Percentiles rank a stretch among this genome's conserved stretches.
Conservation (phyloP, 37 sponge, comb jelly and placozoan genomes). For the Bolinopsis microptera region DNA sequence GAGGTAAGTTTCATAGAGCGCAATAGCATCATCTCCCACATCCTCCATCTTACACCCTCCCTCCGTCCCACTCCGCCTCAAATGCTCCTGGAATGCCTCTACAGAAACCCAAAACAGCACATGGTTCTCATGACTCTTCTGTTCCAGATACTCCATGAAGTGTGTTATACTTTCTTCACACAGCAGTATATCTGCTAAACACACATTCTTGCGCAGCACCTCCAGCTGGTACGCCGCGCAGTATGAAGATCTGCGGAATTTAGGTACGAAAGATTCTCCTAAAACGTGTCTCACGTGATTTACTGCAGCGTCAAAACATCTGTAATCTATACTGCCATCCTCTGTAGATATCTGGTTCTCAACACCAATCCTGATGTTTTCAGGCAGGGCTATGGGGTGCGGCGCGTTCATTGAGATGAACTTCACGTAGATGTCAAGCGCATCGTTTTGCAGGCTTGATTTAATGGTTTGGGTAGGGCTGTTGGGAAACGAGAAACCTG, state of each 20-base stretch:
- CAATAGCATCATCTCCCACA: conserved; percentile 34
- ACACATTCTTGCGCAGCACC: not conserved
- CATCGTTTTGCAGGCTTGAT: conserved; percentile 7
- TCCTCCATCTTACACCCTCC: not conserved
- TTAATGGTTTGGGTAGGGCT: conserved; percentile 3
- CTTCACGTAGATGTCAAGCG: conserved; percentile 42
- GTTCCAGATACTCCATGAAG: conserved; percentile 51
- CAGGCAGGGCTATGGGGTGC: conserved; percentile 30
- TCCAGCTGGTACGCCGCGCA: conserved; percentile 11
- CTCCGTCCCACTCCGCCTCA: not conserved
- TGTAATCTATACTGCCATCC: conserved; percentile 38
- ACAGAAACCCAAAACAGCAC: conserved; percentile 61
- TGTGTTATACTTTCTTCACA: not conserved
- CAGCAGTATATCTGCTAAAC: conserved; percentile 1
- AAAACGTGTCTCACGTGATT: conserved; percentile 11
- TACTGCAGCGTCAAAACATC: conserved; percentile 43
- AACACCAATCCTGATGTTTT: not conserved
- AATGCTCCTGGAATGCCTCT: conserved; percentile 57
- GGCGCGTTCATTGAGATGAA: conserved; percentile 54
- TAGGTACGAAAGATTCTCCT: conserved; percentile 1
- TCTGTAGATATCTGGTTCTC: conserved; percentile 60
- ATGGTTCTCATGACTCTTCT: conserved; percentile 41
- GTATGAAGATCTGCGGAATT: conserved; percentile 25
- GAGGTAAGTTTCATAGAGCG: conserved; percentile 59
- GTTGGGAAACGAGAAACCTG: not conserved